phyloP scores from a whole-genome alignment of 1,140 invertebrate genomes.

The Adoxophyes honmai region DNA sequence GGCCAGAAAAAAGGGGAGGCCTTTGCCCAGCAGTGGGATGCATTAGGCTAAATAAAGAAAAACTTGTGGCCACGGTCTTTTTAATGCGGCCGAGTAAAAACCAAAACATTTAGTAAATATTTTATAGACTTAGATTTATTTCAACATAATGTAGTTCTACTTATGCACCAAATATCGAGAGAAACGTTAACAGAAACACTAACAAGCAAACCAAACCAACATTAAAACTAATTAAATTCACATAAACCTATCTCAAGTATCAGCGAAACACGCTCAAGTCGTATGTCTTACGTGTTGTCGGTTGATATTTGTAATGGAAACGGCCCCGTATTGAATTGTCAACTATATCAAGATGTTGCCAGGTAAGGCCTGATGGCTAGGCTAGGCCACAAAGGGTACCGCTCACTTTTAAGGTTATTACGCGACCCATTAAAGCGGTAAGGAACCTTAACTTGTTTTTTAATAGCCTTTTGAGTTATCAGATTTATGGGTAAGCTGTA shows the following conservation, averaged over 20 bases:
- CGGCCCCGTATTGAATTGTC: conserved; percentile 39
- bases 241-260: background rate
- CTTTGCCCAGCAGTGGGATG: no score
- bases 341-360: conserved; percentile 29
- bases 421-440: background rate
- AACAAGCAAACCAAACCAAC: background rate
- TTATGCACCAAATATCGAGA: no score
- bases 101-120: no score
- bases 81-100: no score
- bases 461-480: background rate
- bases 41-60: no score
- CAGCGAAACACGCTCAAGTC: conserved; percentile 17
- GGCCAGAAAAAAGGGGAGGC: no score
- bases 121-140: no score
- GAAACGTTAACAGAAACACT: background rate
- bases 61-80: no score
- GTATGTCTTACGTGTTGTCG: conserved; percentile 28
- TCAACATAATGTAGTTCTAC: no score
- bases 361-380: conserved; percentile 16
- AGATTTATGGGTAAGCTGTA: background rate
- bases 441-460: background rate
- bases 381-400: conserved; percentile 26
- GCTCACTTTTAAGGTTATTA: conserved; percentile 20
- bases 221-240: background rate
- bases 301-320: conserved; percentile 33